Base-by-base conservation (phyloP, 2,888 invertebrate genomes). In the Celastrina argiolus region DNA sequence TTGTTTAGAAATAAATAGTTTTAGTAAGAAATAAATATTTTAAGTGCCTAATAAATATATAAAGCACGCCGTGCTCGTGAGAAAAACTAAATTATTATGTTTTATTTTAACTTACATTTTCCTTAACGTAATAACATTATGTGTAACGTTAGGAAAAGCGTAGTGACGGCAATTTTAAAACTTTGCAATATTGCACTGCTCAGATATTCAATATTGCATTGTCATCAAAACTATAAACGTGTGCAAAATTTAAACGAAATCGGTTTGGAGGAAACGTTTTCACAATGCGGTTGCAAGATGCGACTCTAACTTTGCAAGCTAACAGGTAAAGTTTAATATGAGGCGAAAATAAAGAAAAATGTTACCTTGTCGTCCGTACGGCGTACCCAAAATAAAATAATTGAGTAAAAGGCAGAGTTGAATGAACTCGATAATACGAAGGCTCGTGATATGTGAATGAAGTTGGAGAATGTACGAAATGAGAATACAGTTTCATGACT, bases 161-260 rank as follows among this genome's bases (percentile, higher is more conserved):
- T 3, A 45, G 51, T 51, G 51, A 26, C 26, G 12, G 51, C 51
- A 51, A 51, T 51, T 51, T 51, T 51, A 51, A 51, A 51, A 51
- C 51, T 51, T 51, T 51, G 51, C 51, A 51, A 51, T 51, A 51
- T 51, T 51, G 51, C 26, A 51, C 22, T 26, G 12, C 51, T 51
- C 51, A 51, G 51, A 51, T 26, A 51, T 51, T 41, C 22, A 59
- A 65, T 51, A 65, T 42, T 16, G 36, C 41, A 59, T 63, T 41
- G 56, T 63, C 22, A 12, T 41, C 34, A 41, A 59, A 59, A 61
- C 63, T 18, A 63, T 51, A 51, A 51, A 26, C 51, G 51, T 51
- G 51, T 26, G 51, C 51, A 16, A 51, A 51, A 51, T 51, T 51
- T 51, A 51, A 51, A 51, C 22, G 51, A 51, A 51, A 51, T 51